Evolutionary conservation across 1,140 invertebrate genomes (phyloP).

Genomic region (Pseudomyrmex pallidus): DNA sequence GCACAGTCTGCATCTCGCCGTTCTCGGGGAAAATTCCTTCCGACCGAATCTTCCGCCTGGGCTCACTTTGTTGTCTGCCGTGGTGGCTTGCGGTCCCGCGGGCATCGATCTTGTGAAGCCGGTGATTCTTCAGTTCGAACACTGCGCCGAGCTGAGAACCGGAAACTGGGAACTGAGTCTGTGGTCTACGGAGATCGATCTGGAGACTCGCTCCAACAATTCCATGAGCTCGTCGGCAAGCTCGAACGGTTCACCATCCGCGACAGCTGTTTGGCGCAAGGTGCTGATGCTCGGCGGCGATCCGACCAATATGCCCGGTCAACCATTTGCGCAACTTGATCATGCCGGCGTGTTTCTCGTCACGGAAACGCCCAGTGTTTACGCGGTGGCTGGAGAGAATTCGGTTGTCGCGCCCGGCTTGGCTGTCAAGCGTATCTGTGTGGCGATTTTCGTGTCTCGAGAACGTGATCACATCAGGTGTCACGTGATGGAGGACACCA

Average conservation of each 20-base stretch:
- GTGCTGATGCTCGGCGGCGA: slow-evolving; percentile 96
- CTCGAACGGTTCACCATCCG: slow-evolving; percentile 88
- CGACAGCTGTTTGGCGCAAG: slow-evolving; percentile 90
- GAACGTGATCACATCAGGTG: slow-evolving; percentile 91
- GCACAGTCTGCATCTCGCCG: slow-evolving; percentile 94
- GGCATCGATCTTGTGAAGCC: slow-evolving; percentile 94
- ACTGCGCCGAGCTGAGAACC: slow-evolving; percentile 95
- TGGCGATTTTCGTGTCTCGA: slow-evolving; percentile 93
- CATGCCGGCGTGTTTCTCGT: slow-evolving; percentile 94
- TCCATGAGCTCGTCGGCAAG: slow-evolving; percentile 85
- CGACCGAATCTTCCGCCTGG: slow-evolving; percentile 92
- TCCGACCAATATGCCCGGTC: slow-evolving; percentile 96
- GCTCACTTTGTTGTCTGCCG: slow-evolving; percentile 95
- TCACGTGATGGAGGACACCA: slow-evolving; percentile 96
- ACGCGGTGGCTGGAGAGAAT: slow-evolving; percentile 94
- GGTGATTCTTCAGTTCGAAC: slow-evolving; percentile 95
- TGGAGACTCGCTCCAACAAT: slow-evolving; percentile 93
- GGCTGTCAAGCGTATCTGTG: slow-evolving; percentile 90
- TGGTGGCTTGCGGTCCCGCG: slow-evolving; percentile 94
- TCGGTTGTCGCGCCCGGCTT: slow-evolving; percentile 80
- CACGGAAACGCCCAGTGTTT: slow-evolving; percentile 94
- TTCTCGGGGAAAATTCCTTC: slow-evolving; percentile 95
- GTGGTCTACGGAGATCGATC: slow-evolving; percentile 91
- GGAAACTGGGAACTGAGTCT: slow-evolving; percentile 93
- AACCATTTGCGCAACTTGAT: slow-evolving; percentile 96